Evolutionary conservation across 2,113 vertebrate genomes (phyloP).

Genomic region (Mormyrus iriodes): DNA sequence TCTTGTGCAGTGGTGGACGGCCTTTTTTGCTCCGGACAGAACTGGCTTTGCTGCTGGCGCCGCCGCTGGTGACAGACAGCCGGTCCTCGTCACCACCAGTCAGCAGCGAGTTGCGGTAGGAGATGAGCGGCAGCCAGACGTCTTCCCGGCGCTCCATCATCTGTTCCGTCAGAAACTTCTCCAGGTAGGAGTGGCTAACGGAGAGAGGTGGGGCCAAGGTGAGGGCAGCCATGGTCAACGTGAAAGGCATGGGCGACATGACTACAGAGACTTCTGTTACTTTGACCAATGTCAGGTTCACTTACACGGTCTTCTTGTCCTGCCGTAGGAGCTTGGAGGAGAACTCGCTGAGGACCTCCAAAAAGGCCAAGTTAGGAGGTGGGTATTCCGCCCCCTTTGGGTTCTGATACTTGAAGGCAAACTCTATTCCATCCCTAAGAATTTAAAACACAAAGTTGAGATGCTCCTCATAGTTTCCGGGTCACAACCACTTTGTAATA

Average conservation of each 20-base stretch:
- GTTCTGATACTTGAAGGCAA: slow-evolving; percentile 97
- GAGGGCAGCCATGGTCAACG: not conserved
- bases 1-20: slow-evolving; percentile 87
- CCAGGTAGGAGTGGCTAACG: slow-evolving; percentile 87
- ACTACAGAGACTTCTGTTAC: too few relatives aligned
- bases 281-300: slow-evolving; percentile 23
- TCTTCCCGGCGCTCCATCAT: slow-evolving; percentile 98
- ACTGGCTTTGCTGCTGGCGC: slow-evolving; percentile 89
- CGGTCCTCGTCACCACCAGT: slow-evolving; percentile 92
- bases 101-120: slow-evolving; percentile 91
- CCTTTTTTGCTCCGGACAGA: slow-evolving; percentile 96
- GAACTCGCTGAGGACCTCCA: slow-evolving; percentile 95
- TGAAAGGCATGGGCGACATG: not conserved
- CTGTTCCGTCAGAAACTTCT: slow-evolving; percentile 94
- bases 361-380: slow-evolving; percentile 89
- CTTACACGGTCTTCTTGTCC: slow-evolving; percentile 99
- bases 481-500: not conserved
- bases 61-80: slow-evolving; percentile 91
- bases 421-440: slow-evolving; percentile 91
- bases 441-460: not conserved
- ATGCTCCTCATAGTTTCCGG: not conserved
- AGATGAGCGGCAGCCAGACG: slow-evolving; percentile 96
- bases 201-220: not conserved
- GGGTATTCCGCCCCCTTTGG: slow-evolving; percentile 91
- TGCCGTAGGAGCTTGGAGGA: slow-evolving; percentile 94